Percentiles rank a stretch among this genome's conserved stretches.
These are phyloP conservation scores for Cistogaster globosa DNA, from an alignment of 2,888 invertebrate species.

Conservation along the genomic window DNA sequence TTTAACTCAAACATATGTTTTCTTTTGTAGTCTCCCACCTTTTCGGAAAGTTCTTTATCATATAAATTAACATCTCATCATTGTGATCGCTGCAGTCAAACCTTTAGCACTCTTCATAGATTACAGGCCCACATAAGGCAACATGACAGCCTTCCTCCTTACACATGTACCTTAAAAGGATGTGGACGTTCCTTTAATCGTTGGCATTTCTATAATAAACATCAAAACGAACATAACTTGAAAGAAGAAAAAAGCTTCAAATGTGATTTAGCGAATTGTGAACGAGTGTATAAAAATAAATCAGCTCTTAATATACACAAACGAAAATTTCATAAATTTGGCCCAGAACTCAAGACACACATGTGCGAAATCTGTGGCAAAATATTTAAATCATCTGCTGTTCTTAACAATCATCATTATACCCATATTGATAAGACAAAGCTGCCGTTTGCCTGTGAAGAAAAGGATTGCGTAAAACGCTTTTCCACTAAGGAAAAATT, in stretches of 20 bases:
- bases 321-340: slow-evolving; percentile 76
- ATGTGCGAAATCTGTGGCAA: slow-evolving; percentile 80
- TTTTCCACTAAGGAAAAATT: slow-evolving; percentile 78
- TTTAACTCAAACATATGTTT: not conserved
- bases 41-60: not conserved
- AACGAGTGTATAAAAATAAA: slow-evolving; percentile 76
- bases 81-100: slow-evolving; percentile 75
- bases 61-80: slow-evolving; percentile 17
- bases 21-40: not conserved
- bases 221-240: slow-evolving; percentile 75
- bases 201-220: slow-evolving; percentile 73
- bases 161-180: slow-evolving; percentile 74
- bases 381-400: slow-evolving; percentile 75
- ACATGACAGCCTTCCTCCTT: slow-evolving; percentile 76
- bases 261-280: slow-evolving; percentile 71
- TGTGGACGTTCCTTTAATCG: slow-evolving; percentile 76
- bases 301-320: slow-evolving; percentile 76
- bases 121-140: slow-evolving; percentile 75
- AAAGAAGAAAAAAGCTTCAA: slow-evolving; percentile 2
- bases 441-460: slow-evolving; percentile 76
- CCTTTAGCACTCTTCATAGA: slow-evolving; percentile 74
- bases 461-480: slow-evolving; percentile 74
- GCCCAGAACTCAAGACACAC: slow-evolving; percentile 76
- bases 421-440: slow-evolving; percentile 77
- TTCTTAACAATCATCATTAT: slow-evolving; percentile 77